Base-by-base conservation (phyloP, 2,113 vertebrate genomes). In the Bagarius yarrelli region DNA sequence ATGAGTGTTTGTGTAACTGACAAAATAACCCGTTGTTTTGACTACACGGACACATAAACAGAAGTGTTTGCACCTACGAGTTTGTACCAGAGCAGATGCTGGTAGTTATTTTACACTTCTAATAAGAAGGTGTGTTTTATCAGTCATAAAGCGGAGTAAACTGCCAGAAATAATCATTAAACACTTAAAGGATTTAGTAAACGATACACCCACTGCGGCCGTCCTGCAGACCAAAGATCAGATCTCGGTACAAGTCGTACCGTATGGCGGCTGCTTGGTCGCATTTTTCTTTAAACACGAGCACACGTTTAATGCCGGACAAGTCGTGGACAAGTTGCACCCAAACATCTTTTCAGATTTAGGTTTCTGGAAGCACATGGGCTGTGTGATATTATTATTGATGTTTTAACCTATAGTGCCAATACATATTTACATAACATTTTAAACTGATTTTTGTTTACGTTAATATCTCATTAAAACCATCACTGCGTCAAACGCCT, bases 111-210 rank as follows among this genome's bases (percentile, higher is more conserved):
- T 76, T 56, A 30, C 55, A 36, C 13, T 50, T 30, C 13, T 75
- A 34, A 53, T 55, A 47, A 1, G n/a, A 52, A 9, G 50, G 30
- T 40, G 16, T 34, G 36, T n/a, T 66, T 25, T 74, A 56, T 52
- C 18, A 63, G 63, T 27, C 55, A 47, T 60, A 25, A 53, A 59
- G 60, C 80, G 4, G 69, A 74, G 12, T 44, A n/a, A 12, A 21
- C 73, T 25, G 60, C 59, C 32, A 27, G 13, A 8, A 67, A 25
- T 19, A 13, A 59, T 76, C 73, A 63, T 85, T 80, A 82, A 83
- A 76, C 76, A 76, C 71, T 79, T 70, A 21, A 55, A 44, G 25
- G 3, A 5, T 36, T 23, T 34, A 0, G 5, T 85, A 82, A 82
- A 85, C 84, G 76, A 71, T 61, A 80, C 44, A 55, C 21, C n/a